These are phyloP conservation scores for Salminus brasiliensis DNA, from an alignment of 2,113 vertebrate genomes.

Conservation along the genomic window DNA sequence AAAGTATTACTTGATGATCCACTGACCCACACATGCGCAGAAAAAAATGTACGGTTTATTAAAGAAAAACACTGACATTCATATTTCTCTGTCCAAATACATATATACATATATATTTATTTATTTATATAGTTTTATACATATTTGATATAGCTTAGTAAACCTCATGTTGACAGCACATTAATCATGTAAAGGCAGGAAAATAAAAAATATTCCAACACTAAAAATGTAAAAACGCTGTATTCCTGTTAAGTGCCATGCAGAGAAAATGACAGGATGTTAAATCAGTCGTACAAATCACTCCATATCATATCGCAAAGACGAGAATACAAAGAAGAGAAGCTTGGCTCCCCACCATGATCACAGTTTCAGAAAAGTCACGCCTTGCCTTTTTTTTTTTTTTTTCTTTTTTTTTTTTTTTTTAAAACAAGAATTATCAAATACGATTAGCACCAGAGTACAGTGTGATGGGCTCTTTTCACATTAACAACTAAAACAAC, in stretches of 20 bases:
- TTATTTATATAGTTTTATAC: neutral
- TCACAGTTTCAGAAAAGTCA: no score
- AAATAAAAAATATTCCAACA: slow-evolving; percentile 2
- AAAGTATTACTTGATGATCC: no score
- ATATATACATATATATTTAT: neutral
- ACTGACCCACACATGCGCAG: no score
- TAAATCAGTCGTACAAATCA: slow-evolving; percentile 6
- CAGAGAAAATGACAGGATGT: neutral
- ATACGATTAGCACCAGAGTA: slow-evolving; percentile 7
- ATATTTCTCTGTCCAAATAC: slow-evolving; percentile 11
- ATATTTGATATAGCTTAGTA: slow-evolving; percentile 10
- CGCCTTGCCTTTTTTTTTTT: no score
- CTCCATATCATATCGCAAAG: neutral
- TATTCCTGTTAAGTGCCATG: slow-evolving; percentile 2
- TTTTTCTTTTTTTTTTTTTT: neutral
- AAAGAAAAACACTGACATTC: neutral
- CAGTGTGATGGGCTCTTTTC: slow-evolving; percentile 14
- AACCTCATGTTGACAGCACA: slow-evolving; percentile 10
- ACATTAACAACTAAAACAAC: neutral
- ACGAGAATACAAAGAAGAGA: slow-evolving; percentile 13
- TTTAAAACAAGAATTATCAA: neutral
- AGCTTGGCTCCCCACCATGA: neutral
- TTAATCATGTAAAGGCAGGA: neutral
- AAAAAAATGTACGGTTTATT: slow-evolving; percentile 3
- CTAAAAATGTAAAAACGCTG: neutral